Base-by-base conservation (phyloP, 2,797 vertebrate genomes). In the Aplochiton taeniatus region DNA sequence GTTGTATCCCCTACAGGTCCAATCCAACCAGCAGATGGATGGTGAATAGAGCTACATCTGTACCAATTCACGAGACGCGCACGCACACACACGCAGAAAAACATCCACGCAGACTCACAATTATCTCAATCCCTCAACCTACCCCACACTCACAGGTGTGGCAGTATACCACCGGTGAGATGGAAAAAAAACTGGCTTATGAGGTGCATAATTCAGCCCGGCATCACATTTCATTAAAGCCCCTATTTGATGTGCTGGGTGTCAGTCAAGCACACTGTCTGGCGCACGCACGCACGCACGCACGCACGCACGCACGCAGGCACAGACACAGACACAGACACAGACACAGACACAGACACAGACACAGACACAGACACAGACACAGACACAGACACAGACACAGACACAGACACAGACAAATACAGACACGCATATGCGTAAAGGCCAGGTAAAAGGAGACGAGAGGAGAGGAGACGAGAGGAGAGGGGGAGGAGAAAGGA, bases 141-240 rank as follows among this genome's bases (percentile, higher is more conserved):
- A 7, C 56, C 58, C 61, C 62, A 65, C 20, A 58, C 62, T 69
- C 16, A 65, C 78, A 79, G 76, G 75, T 81, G 75, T 74, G 72
- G 69, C 54, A 82, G 72, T 64, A 73, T 65, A 55, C 56, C 60
- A 62, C 54, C 51, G 67, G 58, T 71, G 54, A 63, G 1, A 56
- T 31, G 9, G 14, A 41, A 19, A 70, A 67, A 74, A 57, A 20
- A 20, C 65, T 57, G 43, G 53, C 69, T 80, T 85, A 69, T 82
- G 31, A 50, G 20, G 12, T 9, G 77, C 68, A 63, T 83, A 78
- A 86, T 89, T 89, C 79, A 83, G 84, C 83, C 76, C 75, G 70
- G 78, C 75, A 31, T 73, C 78, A 80, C 70, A 82, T 88, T 82
- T 84, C 78, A 82, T 85, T 79, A 86, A 88, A 83, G 75, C 70